phyloP scores from a whole-genome alignment of 2,888 invertebrate species.

The Epinotia nisella region DNA sequence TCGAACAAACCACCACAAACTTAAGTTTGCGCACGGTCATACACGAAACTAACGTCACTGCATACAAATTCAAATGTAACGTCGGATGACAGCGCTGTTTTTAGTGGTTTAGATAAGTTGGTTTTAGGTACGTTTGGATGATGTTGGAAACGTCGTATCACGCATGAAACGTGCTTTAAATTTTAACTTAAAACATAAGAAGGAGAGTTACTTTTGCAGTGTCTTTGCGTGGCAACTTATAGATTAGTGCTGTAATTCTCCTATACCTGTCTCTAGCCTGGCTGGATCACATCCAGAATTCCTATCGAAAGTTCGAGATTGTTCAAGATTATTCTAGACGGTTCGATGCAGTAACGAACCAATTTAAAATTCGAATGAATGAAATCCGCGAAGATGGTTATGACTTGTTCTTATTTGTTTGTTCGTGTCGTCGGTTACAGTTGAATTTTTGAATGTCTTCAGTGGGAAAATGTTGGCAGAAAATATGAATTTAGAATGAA shows the following conservation, averaged over 20 bases:
- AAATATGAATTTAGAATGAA: conserved; percentile 16
- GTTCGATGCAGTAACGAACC: conserved; percentile 43
- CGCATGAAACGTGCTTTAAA: neutral
- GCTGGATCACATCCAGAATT: conserved; percentile 45
- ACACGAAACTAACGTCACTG: conserved; percentile 8
- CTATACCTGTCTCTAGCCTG: conserved; percentile 32
- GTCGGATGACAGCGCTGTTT: conserved; percentile 10
- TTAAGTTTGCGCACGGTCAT: conserved; percentile 15
- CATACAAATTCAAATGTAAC: neutral
- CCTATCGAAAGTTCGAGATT: conserved; percentile 45
- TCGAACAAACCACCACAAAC: conserved; percentile 33
- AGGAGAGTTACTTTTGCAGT: neutral
- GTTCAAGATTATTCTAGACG: conserved; percentile 40
- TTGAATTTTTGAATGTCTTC: conserved; percentile 11
- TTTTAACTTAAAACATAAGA: neutral
- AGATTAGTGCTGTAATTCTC: neutral
- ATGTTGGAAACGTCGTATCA: conserved; percentile 8
- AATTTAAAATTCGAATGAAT: conserved; percentile 45
- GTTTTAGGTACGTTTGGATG: neutral
- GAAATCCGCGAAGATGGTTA: conserved; percentile 39
- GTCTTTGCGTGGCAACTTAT: neutral
- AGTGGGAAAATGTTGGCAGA: conserved; percentile 17
- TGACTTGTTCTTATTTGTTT: conserved; percentile 37
- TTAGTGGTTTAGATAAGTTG: conserved; percentile 28
- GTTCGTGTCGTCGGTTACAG: conserved; percentile 4